Evolutionary conservation across 2,113 vertebrate species (phyloP), one percentile per base, ranked within the genome.

Genomic region (Perognathus longimembris): DNA sequence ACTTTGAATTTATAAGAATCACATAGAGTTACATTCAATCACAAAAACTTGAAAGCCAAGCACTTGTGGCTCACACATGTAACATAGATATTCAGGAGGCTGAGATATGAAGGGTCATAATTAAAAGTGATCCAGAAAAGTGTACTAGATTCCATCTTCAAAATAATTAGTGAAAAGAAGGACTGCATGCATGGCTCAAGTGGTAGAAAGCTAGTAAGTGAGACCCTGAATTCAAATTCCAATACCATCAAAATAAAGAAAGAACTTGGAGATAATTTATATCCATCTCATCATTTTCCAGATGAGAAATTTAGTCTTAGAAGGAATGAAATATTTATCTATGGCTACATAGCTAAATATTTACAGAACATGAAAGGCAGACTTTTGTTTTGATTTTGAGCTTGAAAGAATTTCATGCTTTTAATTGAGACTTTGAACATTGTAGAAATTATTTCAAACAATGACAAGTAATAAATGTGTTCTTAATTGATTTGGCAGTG

Each of bases 351-450:
- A 91, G 73, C n/a, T 45, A 92, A 93, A 93, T 90, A 92, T 38
- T 54, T 81, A 77, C 64, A 93, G 71, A 94, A 24, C 89, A 79
- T 70, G 9, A 90, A 88, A 71, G 42, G 17, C 95, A 34, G 73
- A 63, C 90, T 96, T 94, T 88, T 64, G 63, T 89, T 96, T 96
- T 93, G 57, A 89, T 82, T 79, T 85, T 54, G 54, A 93, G 36
- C 40, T 94, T 90, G 61, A 94, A 95, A 94, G 86, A 76, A 74
- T 78, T 50, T 74, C 70, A 71, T 93, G 75, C 17, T 90, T 93
- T 93, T 81, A 84, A 77, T 40, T 77, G 81, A 95, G 87, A 89
- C 34, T 84, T 86, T 82, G 14, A 94, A 90, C 21, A 11, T 24
- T 75, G 64, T 17, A 90, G 75, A 75, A 93, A 75, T 88, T 85